Percentiles rank a stretch among this genome's conserved stretches.
Conservation (phyloP, 2,113 vertebrate species). For the Dromiciops gliroides region DNA sequence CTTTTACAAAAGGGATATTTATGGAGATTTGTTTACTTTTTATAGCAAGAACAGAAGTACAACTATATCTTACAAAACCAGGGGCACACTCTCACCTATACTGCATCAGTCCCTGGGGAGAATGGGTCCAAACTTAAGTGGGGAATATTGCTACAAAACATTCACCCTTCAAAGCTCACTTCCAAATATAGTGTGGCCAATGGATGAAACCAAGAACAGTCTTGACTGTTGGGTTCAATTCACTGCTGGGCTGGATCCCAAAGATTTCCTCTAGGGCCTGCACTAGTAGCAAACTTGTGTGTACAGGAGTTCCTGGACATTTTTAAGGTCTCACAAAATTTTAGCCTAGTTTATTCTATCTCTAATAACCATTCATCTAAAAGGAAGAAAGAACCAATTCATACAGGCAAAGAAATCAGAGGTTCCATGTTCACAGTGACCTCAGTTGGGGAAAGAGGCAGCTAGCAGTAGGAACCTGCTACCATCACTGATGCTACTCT, state of each 20-base stretch:
- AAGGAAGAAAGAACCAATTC: neutral
- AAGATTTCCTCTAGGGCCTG: neutral
- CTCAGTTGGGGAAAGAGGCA: neutral
- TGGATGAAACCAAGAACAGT: neutral
- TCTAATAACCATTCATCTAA: neutral
- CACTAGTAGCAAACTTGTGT: neutral
- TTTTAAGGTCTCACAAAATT: neutral
- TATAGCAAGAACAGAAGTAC: neutral
- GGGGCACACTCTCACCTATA: too few relatives aligned
- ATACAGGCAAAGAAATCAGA: neutral
- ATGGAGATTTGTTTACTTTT: neutral
- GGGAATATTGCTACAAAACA: neutral
- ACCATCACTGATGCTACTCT: neutral
- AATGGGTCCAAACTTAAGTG: neutral
- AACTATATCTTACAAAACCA: neutral
- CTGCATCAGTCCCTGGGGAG: neutral
- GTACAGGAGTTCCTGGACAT: neutral
- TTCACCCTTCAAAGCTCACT: neutral
- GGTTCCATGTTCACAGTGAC: neutral
- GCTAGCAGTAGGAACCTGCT: neutral
- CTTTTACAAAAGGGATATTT: neutral
- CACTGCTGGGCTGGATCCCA: neutral
- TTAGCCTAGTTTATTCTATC: neutral
- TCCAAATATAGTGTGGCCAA: neutral
- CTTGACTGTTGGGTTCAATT: neutral